phyloP scores from a whole-genome alignment of 1,140 invertebrate genomes.

The Acyrthosiphon pisum region DNA sequence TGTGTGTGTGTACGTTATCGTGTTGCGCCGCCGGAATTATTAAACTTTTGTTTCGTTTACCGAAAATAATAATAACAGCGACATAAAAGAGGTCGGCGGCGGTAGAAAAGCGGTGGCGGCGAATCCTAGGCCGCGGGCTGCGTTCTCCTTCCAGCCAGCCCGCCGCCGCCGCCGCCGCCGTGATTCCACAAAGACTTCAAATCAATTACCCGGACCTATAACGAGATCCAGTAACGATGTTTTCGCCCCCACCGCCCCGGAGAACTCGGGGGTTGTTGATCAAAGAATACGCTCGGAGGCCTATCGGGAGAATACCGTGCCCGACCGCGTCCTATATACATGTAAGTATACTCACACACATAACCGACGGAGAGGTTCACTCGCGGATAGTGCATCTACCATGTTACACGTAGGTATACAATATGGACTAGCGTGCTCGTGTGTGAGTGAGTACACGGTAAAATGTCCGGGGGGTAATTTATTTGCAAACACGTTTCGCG shows the following conservation, averaged over 20 bases:
- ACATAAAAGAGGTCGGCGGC: conserved; percentile 20
- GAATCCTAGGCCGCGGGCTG: conserved; percentile 11
- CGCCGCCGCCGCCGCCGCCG: not conserved
- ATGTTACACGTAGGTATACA: not conserved
- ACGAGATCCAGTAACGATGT: conserved; percentile 53
- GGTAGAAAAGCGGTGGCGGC: not conserved
- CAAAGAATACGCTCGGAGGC: conserved; percentile 55
- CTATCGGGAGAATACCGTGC: conserved; percentile 27
- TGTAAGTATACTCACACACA: not conserved
- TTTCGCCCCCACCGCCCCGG: not conserved
- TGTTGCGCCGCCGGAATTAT: not conserved
- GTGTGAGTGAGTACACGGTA: not conserved
- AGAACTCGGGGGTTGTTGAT: conserved; percentile 30
- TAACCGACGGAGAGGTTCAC: conserved; percentile 4
- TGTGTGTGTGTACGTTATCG: not conserved
- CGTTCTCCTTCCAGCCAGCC: not conserved
- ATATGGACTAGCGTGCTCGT: not conserved
- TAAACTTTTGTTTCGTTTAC: conserved; percentile 44
- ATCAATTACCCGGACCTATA: conserved; percentile 49
- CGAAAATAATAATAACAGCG: conserved; percentile 49
- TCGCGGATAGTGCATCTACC: too few species aligned
- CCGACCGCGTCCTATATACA: not conserved
- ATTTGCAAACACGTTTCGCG: conserved; percentile 36
- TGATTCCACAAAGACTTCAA: conserved; percentile 52
- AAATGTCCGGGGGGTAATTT: conserved; percentile 22